These are phyloP conservation scores for Torymus auratus DNA, from an alignment of 2,888 invertebrate species.

Conservation along the genomic window DNA sequence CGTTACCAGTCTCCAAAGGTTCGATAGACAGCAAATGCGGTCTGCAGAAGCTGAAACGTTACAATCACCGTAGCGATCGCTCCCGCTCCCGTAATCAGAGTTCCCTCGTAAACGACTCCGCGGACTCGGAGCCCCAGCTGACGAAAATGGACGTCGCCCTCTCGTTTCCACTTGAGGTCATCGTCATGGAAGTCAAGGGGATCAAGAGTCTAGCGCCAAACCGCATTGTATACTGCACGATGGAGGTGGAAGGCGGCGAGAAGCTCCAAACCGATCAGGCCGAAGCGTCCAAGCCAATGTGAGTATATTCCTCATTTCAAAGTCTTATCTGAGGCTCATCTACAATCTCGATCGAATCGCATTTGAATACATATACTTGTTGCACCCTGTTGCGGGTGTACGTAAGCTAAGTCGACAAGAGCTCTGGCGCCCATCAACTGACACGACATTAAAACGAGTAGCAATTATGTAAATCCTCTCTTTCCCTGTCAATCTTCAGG, in stretches of 20 bases:
- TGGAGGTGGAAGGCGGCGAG: conserved; percentile 99
- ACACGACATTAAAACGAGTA: too few relatives aligned
- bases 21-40: conserved; percentile 98
- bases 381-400: too few relatives aligned
- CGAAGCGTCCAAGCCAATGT: conserved; percentile 99
- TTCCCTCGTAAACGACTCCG: conserved; percentile 93
- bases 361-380: too few relatives aligned
- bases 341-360: conserved; percentile 31
- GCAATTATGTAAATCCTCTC: too few relatives aligned
- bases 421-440: too few relatives aligned
- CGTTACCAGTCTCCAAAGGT: conserved; percentile 98
- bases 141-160: conserved; percentile 99
- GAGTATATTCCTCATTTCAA: conserved; percentile 50
- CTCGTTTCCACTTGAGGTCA: conserved; percentile 96
- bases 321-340: background rate
- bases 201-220: conserved; percentile 97
- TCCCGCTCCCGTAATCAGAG: conserved; percentile 85
- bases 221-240: conserved; percentile 99
- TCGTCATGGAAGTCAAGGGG: conserved; percentile 99
- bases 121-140: conserved; percentile 95
- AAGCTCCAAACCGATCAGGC: conserved; percentile 99
- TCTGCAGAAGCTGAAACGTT: conserved; percentile 97
- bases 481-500: conserved; percentile 77
- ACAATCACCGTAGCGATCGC: conserved; percentile 86
- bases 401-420: too few relatives aligned